Evolutionary conservation across 2,113 vertebrate genomes (phyloP).

Genomic region (Dinomys branickii): DNA sequence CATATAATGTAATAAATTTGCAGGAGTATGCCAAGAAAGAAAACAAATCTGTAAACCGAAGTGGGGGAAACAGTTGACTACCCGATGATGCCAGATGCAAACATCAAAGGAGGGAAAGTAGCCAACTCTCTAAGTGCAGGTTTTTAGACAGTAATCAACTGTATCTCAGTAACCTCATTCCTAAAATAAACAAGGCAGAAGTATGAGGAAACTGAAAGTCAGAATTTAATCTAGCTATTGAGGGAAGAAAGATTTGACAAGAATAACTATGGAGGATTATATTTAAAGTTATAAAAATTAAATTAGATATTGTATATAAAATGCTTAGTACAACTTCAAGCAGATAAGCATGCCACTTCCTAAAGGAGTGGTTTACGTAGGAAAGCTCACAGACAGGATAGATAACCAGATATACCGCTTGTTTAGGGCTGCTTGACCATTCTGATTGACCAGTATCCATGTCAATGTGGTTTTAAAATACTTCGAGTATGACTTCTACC

Average conservation of each 20-base stretch:
- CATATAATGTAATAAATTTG: not conserved
- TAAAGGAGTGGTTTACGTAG: not conserved
- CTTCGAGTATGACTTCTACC: not conserved
- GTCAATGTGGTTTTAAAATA: not conserved
- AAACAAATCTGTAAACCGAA: not conserved
- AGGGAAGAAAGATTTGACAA: not conserved
- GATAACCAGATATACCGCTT: not conserved
- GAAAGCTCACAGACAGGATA: not conserved
- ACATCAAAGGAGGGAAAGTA: not conserved
- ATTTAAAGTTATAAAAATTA: slow-evolving; percentile 29
- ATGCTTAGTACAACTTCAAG: not conserved
- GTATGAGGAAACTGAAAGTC: not conserved
- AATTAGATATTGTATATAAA: not conserved
- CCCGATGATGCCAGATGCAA: not conserved
- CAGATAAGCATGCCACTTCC: not conserved
- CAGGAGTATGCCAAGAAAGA: not conserved
- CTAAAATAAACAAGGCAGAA: slow-evolving; percentile 26
- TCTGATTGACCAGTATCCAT: not conserved
- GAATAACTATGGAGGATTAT: not conserved
- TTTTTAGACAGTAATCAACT: slow-evolving; percentile 8
- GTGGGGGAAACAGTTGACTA: not conserved
- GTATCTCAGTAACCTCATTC: not conserved
- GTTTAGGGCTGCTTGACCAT: too few species aligned
- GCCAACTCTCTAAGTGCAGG: slow-evolving; percentile 26
- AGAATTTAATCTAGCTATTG: not conserved